A percentile compares a stretch with the other conserved stretches of the same genome.
These are phyloP conservation scores for Latrodectus geometricus DNA, from an alignment of 1,140 invertebrate species.

Conservation along the genomic window DNA sequence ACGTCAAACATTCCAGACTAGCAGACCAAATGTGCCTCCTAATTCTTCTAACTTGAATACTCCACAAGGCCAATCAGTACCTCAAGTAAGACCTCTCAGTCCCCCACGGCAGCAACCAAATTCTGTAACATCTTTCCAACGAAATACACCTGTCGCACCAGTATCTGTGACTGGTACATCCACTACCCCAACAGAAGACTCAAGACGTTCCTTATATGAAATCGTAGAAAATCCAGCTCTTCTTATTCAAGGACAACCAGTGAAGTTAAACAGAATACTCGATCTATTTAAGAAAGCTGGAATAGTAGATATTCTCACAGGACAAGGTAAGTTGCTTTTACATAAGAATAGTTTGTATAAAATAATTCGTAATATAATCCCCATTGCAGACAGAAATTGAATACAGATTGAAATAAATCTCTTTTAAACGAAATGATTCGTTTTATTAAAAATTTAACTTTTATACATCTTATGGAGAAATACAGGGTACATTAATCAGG, in stretches of 20 bases:
- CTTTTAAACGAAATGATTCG: too few species aligned
- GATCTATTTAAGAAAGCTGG: constrained; percentile 51
- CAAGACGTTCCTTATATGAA: constrained; percentile 39
- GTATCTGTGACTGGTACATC: constrained; percentile 42
- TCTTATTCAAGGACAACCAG: constrained; percentile 45
- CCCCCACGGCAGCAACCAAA: neutral
- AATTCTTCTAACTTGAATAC: neutral
- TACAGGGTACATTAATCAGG: too few species aligned
- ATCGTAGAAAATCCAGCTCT: constrained; percentile 61
- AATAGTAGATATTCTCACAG: constrained; percentile 46
- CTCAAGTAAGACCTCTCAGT: constrained; percentile 4
- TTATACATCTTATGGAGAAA: too few species aligned
- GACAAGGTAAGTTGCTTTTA: constrained; percentile 33
- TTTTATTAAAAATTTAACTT: too few species aligned
- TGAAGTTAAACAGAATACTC: constrained; percentile 55
- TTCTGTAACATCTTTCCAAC: neutral
- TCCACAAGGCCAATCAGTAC: neutral
- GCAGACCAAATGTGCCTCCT: neutral
- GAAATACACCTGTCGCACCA: constrained; percentile 25
- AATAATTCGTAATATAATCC: neutral
- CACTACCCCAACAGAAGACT: constrained; percentile 40
- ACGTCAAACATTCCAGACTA: neutral
- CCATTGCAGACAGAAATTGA: neutral
- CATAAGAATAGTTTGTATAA: neutral
- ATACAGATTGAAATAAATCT: too few species aligned